Percentiles rank a stretch among this genome's conserved stretches.
Conservation (phyloP, 2,113 vertebrate genomes). For the Nyctereutes procyonoides region DNA sequence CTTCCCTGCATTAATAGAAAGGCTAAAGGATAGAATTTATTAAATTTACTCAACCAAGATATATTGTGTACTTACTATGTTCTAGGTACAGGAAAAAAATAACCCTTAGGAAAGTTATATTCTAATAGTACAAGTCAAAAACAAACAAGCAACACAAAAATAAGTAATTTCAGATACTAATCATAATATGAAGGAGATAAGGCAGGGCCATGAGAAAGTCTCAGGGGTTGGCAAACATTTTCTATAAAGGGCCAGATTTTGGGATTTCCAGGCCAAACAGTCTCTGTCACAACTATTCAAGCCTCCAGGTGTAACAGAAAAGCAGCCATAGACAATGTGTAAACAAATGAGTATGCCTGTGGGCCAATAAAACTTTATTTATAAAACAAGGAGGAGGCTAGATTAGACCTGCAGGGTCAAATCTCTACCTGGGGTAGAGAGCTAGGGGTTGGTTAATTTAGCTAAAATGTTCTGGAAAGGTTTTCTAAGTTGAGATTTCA, state of each 20-base stretch:
- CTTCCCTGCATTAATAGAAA: neutral
- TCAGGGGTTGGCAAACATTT: neutral
- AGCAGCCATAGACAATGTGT: neutral
- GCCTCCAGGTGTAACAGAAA: neutral
- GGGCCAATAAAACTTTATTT: slow-evolving; percentile 69
- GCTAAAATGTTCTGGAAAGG: neutral
- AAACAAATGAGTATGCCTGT: neutral
- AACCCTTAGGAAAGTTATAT: neutral
- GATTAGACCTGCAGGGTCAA: neutral
- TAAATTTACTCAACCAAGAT: neutral
- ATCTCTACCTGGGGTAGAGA: neutral
- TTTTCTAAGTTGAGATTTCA: neutral
- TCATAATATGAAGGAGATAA: neutral
- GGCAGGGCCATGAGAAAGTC: neutral
- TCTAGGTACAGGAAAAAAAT: neutral
- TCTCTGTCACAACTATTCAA: neutral
- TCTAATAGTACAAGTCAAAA: neutral
- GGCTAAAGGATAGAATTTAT: neutral
- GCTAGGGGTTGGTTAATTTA: neutral
- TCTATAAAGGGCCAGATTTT: neutral
- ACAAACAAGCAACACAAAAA: neutral
- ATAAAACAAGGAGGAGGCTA: neutral
- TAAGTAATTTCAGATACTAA: neutral
- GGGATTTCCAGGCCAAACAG: neutral
- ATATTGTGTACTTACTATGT: neutral